phyloP scores from a whole-genome alignment of 2,888 invertebrate species.

The Bedellia somnulentella region DNA sequence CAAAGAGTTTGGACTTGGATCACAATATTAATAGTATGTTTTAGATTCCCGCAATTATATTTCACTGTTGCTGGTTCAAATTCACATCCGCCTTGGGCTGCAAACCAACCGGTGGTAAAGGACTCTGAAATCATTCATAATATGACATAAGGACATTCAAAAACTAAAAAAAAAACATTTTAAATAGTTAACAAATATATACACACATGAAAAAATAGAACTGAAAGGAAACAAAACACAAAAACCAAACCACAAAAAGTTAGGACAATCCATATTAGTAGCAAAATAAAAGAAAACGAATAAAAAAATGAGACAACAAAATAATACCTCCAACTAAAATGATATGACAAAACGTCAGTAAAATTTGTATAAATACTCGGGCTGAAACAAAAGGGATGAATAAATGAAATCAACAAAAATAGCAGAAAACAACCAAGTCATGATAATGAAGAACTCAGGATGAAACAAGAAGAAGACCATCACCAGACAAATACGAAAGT shows the following conservation, averaged over 20 bases:
- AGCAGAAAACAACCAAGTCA: constrained; percentile 17
- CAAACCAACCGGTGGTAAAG: constrained; percentile 59
- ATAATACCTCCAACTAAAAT: constrained; percentile 7
- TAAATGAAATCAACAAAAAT: constrained; percentile 11
- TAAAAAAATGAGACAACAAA: neutral
- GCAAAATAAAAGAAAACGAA: constrained; percentile 1
- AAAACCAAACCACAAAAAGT: constrained; percentile 2
- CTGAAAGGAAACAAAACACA: constrained; percentile 4
- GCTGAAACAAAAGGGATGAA: constrained; percentile 46
- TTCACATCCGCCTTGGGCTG: constrained; percentile 72
- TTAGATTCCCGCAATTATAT: constrained; percentile 3
- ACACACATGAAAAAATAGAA: constrained; percentile 9
- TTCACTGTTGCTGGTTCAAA: constrained; percentile 68
- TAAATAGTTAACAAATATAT: constrained; percentile 7
- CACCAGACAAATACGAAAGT: constrained; percentile 1
- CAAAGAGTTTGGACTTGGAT: constrained; percentile 32
- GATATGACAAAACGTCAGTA: constrained; percentile 25
- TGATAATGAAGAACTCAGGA: constrained; percentile 13
- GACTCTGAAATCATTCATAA: no score
- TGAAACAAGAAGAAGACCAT: constrained; percentile 13
- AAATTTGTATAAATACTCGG: constrained; percentile 53
- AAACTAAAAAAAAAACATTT: constrained; percentile 21
- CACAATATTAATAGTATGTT: constrained; percentile 13
- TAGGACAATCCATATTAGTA: no score
- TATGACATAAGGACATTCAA: no score